phyloP scores from a whole-genome alignment of 2,888 invertebrate genomes.

The Cephus rjabovi region DNA sequence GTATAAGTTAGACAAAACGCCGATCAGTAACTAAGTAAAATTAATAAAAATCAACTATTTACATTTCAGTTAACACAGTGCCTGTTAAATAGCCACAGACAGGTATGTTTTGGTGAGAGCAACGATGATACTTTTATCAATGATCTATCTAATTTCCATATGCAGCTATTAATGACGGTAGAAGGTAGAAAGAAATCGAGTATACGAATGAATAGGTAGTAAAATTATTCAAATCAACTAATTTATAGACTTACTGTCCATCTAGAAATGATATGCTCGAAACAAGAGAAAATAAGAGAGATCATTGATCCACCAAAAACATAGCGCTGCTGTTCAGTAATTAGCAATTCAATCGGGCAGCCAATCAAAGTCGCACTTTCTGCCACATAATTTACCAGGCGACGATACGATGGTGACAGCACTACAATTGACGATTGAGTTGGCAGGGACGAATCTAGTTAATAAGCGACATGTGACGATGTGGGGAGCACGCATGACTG shows the following conservation, averaged over 20 bases:
- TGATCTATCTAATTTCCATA: background rate
- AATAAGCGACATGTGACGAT: constrained; percentile 64
- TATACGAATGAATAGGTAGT: no score
- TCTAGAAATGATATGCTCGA: background rate
- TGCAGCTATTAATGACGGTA: background rate
- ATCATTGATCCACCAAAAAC: background rate
- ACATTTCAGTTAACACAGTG: constrained; percentile 2
- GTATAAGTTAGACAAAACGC: background rate
- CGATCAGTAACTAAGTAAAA: background rate
- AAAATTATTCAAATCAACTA: background rate
- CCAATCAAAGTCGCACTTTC: constrained; percentile 29
- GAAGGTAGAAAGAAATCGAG: background rate
- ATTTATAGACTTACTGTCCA: background rate
- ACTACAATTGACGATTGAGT: constrained; percentile 61
- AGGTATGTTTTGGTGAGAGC: constrained; percentile 46
- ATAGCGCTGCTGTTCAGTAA: background rate
- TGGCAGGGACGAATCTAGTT: constrained; percentile 62
- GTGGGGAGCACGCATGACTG: constrained; percentile 63
- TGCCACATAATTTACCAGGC: constrained; percentile 57
- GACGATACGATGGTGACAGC: constrained; percentile 59
- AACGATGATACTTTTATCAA: constrained; percentile 7
- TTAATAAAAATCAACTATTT: background rate
- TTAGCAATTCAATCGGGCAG: constrained; percentile 32
- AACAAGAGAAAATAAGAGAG: background rate
- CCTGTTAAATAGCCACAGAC: constrained; percentile 32